phyloP scores from a whole-genome alignment of 2,888 invertebrate genomes.

The Drosophila prostipennis region DNA sequence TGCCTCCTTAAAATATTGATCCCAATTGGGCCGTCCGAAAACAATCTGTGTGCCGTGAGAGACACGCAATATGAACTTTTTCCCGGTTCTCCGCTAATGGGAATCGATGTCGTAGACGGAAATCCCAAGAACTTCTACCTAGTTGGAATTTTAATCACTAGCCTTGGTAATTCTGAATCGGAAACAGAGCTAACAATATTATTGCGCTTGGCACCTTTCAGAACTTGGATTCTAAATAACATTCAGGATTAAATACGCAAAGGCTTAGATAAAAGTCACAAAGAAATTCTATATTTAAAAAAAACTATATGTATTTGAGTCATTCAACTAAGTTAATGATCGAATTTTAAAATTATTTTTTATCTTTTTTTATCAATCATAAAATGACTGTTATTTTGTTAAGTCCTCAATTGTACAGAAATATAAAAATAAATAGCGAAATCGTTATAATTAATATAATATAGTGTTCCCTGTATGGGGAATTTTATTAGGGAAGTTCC shows the following conservation, averaged over 20 bases:
- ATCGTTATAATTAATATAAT: no score
- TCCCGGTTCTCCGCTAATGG: not conserved
- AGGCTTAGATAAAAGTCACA: not conserved
- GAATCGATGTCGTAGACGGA: not conserved
- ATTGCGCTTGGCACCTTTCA: not conserved
- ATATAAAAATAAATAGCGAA: no score
- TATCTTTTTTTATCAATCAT: no score
- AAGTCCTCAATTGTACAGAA: no score
- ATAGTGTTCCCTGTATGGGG: no score
- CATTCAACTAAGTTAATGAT: no score
- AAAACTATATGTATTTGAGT: no score
- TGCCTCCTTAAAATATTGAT: not conserved
- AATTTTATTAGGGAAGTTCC: no score
- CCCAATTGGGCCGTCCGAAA: not conserved
- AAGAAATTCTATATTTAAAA: not conserved
- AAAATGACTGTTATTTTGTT: no score
- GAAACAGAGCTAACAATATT: not conserved
- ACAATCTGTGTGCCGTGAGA: not conserved
- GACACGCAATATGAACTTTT: not conserved
- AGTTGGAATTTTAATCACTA: not conserved
- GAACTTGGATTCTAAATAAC: not conserved
- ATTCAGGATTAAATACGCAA: not conserved
- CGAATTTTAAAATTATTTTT: no score
- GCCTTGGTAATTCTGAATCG: no score
- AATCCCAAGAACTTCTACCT: slow-evolving; percentile 1